Percentiles rank a stretch among this genome's conserved stretches.
Conservation (phyloP, 2,113 vertebrate genomes). For the Anthoscopus minutus region DNA sequence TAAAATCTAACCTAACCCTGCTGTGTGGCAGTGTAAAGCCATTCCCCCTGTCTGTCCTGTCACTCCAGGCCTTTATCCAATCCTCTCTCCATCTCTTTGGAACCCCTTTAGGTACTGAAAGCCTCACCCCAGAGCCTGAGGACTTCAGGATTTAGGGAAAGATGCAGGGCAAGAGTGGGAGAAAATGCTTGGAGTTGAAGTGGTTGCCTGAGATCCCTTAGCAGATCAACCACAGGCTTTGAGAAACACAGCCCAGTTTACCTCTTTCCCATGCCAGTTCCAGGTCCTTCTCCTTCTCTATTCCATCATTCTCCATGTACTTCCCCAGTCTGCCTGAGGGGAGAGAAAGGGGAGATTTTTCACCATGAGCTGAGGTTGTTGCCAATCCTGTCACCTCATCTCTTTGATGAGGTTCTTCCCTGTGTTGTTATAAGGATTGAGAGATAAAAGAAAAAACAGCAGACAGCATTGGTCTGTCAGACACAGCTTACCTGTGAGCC, state of each 20-base stretch:
- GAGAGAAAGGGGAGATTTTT: background rate
- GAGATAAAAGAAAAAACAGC: background rate
- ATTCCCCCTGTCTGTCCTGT: background rate
- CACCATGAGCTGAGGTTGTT: background rate
- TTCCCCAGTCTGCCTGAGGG: background rate
- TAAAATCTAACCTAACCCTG: background rate
- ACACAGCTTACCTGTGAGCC: background rate
- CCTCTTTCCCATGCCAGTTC: background rate
- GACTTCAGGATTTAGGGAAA: background rate
- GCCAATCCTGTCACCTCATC: background rate
- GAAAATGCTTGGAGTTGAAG: background rate
- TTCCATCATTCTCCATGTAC: fast-evolving
- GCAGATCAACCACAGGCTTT: background rate
- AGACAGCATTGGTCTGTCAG: background rate
- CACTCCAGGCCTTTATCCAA: background rate
- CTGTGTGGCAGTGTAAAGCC: background rate
- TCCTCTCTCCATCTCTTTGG: background rate
- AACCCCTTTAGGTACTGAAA: background rate
- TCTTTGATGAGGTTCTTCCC: background rate
- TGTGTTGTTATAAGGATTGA: background rate
- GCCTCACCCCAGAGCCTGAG: background rate
- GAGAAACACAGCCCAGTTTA: background rate
- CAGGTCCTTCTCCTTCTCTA: background rate
- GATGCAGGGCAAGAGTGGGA: background rate
- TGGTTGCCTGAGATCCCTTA: background rate